Conservation (phyloP, 2,888 invertebrate genomes). For the Limnephilus rhombicus region DNA sequence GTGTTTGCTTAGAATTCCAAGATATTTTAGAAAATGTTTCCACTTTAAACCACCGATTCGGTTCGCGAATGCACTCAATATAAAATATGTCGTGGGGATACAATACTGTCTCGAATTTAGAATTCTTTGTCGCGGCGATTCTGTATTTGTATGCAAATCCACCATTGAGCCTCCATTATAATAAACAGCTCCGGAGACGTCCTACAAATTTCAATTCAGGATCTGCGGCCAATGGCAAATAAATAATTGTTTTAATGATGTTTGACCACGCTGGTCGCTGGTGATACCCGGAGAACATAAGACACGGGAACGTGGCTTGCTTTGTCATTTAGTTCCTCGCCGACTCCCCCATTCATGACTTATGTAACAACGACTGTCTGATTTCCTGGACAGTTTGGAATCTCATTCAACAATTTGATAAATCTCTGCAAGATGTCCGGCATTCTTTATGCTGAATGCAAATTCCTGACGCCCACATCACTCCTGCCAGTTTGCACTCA, state of each 20-base stretch:
- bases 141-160: constrained; percentile 31
- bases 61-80: not conserved
- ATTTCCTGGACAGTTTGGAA: constrained; percentile 3
- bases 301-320: constrained; percentile 8
- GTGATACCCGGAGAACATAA: not conserved
- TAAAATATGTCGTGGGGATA: not conserved
- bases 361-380: not conserved
- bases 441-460: not conserved
- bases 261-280: constrained; percentile 38
- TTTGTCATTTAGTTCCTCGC: constrained; percentile 12
- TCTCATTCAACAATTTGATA: constrained; percentile 12
- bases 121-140: not conserved
- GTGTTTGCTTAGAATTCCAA: not conserved
- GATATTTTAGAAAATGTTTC: not conserved
- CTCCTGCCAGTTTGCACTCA: not conserved
- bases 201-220: constrained; percentile 15
- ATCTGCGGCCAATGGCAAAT: not conserved
- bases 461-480: not conserved
- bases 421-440: not conserved
- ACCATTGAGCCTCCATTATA: constrained; percentile 32
- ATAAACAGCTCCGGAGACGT: constrained; percentile 10
- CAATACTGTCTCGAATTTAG: constrained; percentile 14
- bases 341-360: not conserved
- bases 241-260: constrained; percentile 3
- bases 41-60: not conserved